Evolutionary conservation across 92 coral and sea anemone species (phyloP), one percentile per base, ranked within the genome.

Genomic region (Heliopora coerulea): DNA sequence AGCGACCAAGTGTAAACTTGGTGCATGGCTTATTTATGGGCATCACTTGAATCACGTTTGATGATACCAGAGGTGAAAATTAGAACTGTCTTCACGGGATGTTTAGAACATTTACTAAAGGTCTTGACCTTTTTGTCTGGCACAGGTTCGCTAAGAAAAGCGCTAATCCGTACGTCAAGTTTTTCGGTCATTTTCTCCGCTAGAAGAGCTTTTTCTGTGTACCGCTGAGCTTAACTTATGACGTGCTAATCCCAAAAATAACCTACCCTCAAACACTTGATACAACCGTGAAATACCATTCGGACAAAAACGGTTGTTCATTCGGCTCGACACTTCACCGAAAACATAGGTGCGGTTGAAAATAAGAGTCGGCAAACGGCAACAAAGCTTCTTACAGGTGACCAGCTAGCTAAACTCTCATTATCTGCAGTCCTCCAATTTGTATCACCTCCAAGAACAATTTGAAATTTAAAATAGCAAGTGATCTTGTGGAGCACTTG

Each of bases 141-240:
- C 74, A 48, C 74, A 10, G 13, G 74, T 44, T 56, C 59, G 74
- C 74, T 67, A 67, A 67, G 74, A 65, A 13, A 19, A 27, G 29
- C 32, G 58, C 33, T 67, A 67, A 67, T 44, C 58, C 74, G 10
- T 44, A 59, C 58, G 74, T 48, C 49, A 67, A 67, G 42, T 3
- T 42, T 11, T 44, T 67, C 74, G 58, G 74, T 48, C 48, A 44
- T 44, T 48, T 48, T 58, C 29, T 29, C 14, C 27, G 26, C 59
- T 46, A 26, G 28, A 48, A 67, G 34, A 48, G 59, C 14, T 67
- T 26, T 46, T 26, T 35, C 17, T 67, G 33, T 67, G 74, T 67
- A 67, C 74, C 30, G 34, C 14, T 48, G 12, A 27, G 74, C 74
- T 67, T 46, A 44, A 67, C 39, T 14, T 33, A 26, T 67, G 74